Evolutionary conservation across 1,140 invertebrate genomes (phyloP).

Genomic region (Drosophila varians): DNA sequence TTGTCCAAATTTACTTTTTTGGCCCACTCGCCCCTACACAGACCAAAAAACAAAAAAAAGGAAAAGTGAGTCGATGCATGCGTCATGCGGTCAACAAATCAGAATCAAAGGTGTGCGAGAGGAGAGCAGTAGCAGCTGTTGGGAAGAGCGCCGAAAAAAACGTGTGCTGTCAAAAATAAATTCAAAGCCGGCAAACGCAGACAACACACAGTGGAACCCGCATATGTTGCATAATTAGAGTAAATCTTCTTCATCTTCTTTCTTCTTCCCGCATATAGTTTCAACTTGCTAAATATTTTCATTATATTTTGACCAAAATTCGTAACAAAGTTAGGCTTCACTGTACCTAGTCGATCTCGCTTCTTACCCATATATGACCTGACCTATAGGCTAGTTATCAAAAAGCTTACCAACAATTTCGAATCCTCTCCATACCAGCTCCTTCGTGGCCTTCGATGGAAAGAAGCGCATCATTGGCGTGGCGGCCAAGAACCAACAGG

Average conservation of each 20-base stretch:
- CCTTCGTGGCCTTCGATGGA: conserved; percentile 96
- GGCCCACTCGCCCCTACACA: conserved; percentile 39
- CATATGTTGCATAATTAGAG: background rate
- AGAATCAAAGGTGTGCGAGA: conserved; percentile 48
- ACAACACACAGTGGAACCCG: conserved; percentile 18
- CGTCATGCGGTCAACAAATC: conserved; percentile 66
- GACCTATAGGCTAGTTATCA: background rate
- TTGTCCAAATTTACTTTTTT: conserved; percentile 54
- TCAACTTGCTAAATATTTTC: too few relatives aligned
- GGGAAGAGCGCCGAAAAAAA: conserved; percentile 20
- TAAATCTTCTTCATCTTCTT: background rate
- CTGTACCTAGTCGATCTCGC: background rate
- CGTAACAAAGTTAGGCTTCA: too few relatives aligned
- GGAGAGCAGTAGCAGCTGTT: conserved; percentile 49
- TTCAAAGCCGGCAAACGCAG: conserved; percentile 69
- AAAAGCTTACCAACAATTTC: background rate
- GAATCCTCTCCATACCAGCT: conserved; percentile 86
- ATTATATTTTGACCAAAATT: too few relatives aligned
- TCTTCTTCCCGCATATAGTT: too few relatives aligned
- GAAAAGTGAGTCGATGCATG: conserved; percentile 50
- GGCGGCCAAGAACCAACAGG: conserved; percentile 97
- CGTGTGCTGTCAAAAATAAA: conserved; percentile 69
- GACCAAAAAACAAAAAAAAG: conserved; percentile 13
- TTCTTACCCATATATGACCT: background rate
- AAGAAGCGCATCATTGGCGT: conserved; percentile 97